Evolutionary conservation across 2,113 vertebrate species (phyloP).

Genomic region (Bufo gargarizans): DNA sequence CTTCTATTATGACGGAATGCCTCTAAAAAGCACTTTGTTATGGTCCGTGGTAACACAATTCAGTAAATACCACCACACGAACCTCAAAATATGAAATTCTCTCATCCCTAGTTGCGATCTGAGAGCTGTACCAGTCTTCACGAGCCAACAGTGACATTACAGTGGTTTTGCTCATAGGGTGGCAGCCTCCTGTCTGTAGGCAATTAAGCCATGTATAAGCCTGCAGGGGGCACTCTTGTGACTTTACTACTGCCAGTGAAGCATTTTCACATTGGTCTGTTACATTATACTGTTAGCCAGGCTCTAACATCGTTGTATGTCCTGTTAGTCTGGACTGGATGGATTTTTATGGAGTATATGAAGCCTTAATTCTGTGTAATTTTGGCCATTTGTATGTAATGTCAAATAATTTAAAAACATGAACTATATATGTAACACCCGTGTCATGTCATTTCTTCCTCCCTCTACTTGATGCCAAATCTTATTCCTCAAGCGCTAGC

Average conservation of each 20-base stretch:
- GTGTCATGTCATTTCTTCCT: not conserved
- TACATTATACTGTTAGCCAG: not conserved
- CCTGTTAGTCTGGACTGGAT: not conserved
- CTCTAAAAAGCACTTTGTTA: no score
- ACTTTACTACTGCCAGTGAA: not conserved
- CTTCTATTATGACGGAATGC: no score
- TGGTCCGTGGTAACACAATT: no score
- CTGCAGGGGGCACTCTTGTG: not conserved
- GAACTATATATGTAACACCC: not conserved
- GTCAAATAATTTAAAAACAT: conserved; percentile 27
- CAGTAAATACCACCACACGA: no score
- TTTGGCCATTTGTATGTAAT: conserved; percentile 24
- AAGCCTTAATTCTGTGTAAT: conserved; percentile 24
- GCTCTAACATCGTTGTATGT: not conserved
- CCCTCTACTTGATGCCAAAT: no score
- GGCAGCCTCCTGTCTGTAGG: not conserved
- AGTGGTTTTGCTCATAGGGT: not conserved
- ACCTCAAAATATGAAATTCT: no score
- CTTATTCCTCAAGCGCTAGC: no score
- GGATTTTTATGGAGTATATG: conserved; percentile 20
- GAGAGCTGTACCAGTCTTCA: not conserved
- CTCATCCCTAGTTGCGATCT: no score
- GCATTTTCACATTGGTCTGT: not conserved
- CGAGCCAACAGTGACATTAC: not conserved
- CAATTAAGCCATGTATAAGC: not conserved